These are phyloP conservation scores for Eidolon helvum DNA, from an alignment of 2,113 vertebrate species.

Conservation along the genomic window DNA sequence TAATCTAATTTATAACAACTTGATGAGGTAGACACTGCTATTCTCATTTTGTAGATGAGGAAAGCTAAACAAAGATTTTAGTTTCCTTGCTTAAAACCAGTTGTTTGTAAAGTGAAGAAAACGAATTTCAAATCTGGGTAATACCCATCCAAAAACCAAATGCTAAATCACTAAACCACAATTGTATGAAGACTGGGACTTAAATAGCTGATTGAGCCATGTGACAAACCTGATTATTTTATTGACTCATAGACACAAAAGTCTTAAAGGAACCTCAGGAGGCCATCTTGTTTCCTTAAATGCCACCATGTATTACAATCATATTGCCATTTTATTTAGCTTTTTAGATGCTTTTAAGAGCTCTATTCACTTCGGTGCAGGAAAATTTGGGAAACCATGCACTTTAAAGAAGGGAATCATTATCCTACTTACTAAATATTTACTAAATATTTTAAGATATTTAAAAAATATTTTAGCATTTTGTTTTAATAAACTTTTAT, in stretches of 20 bases:
- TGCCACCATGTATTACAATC: background rate
- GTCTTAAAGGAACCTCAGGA: background rate
- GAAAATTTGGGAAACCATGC: background rate
- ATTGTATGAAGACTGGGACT: background rate
- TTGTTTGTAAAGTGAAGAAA: background rate
- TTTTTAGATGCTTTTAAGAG: background rate
- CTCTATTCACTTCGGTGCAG: background rate
- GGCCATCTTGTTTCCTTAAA: background rate
- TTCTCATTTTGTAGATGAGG: background rate
- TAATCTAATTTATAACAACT: background rate
- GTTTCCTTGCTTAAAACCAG: background rate
- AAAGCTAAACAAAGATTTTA: background rate
- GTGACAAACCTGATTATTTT: background rate
- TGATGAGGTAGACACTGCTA: background rate
- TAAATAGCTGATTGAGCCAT: background rate
- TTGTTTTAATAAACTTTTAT: background rate
- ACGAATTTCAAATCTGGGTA: background rate
- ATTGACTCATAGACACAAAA: background rate
- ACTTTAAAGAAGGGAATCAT: constrained; percentile 1
- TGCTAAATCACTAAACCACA: background rate
- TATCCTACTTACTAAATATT: background rate
- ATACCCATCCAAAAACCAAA: background rate
- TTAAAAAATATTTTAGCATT: background rate
- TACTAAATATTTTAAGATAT: background rate
- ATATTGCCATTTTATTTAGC: background rate